Conservation (phyloP, 2,797 vertebrate species). For the Enteromius afrohamiltoni region DNA sequence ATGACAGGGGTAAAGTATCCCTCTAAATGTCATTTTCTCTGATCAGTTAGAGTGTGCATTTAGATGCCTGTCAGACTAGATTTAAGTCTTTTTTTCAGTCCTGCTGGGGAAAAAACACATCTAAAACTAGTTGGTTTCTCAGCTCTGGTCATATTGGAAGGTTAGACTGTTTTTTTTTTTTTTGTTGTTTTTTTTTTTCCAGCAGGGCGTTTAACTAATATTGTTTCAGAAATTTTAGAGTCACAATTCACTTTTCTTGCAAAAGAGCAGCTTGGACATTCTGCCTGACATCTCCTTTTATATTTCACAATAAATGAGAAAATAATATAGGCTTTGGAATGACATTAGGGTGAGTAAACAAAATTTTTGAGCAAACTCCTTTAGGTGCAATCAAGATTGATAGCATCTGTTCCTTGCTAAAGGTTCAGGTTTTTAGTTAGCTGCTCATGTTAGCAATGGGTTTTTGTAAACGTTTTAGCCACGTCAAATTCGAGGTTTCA, state of each 20-base stretch:
- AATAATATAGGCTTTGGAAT: not conserved
- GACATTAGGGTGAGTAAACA: conserved; percentile 12
- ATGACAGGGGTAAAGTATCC: too few species aligned
- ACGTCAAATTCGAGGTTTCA: not conserved
- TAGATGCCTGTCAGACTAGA: not conserved
- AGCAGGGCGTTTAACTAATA: not conserved
- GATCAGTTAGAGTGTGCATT: not conserved
- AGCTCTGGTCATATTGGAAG: not conserved
- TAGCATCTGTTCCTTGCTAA: conserved; percentile 17
- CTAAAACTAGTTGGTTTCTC: not conserved
- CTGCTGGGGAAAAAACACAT: not conserved
- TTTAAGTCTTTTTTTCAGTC: not conserved
- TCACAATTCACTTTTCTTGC: not conserved
- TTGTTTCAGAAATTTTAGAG: not conserved
- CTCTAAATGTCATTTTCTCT: not conserved
- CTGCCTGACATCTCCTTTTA: not conserved
- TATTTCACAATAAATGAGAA: not conserved
- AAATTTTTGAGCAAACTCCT: conserved; percentile 23
- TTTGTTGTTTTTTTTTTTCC: not conserved
- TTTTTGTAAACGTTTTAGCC: not conserved
- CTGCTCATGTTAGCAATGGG: not conserved
- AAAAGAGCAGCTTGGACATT: not conserved
- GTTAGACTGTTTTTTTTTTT: not conserved
- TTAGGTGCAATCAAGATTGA: conserved; percentile 36
- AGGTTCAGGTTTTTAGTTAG: conserved; percentile 2